Evolutionary conservation across 2,888 invertebrate species (phyloP), one percentile per base, ranked within the genome.

Genomic region (Ceratothoa steindachneri): DNA sequence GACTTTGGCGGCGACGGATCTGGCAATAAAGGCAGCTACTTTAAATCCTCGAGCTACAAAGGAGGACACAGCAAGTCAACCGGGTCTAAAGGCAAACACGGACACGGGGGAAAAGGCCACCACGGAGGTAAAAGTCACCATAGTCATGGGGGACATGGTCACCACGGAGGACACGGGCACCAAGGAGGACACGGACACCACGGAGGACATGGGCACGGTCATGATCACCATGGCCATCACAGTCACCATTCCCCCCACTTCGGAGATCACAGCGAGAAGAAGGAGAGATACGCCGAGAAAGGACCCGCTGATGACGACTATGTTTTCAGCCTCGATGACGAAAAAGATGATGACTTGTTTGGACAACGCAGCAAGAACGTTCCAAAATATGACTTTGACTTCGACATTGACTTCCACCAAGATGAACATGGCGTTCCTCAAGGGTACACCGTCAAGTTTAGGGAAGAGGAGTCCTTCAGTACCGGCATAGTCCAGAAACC

Each of bases 1-100:
- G n/a, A n/a, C n/a, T n/a, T n/a, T n/a, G n/a, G n/a, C n/a, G n/a
- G n/a, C n/a, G n/a, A n/a, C n/a, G n/a, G n/a, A n/a, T n/a, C n/a
- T 22, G 60, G 60, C 12, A 60, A n/a, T 12, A 60, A 60, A 24
- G 60, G 60, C n/a, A 60, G 60, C 24, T 60, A 60, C 60, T 60
- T 60, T 24, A 60, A 60, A 24, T 60, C 60, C 12, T 24, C 19
- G 1, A 24, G 22, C 12, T 60, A 24, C 24, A 60, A 60, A 7
- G 19, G 22, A 60, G 60, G 60, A 7, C 22, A 60, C 24, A 60
- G 24, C n/a, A 24, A 24, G 1, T 60, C 60, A 1, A 60, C 2
- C 1, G n/a, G 22, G 12, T 60, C 60, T 2, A 60, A 60, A 60
- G 60, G 60, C 12, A 24, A 24, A 2, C 60, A 60, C 3, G 60